Evolutionary conservation across 2,888 invertebrate species (phyloP).

Genomic region (Ophion obscuratus): DNA sequence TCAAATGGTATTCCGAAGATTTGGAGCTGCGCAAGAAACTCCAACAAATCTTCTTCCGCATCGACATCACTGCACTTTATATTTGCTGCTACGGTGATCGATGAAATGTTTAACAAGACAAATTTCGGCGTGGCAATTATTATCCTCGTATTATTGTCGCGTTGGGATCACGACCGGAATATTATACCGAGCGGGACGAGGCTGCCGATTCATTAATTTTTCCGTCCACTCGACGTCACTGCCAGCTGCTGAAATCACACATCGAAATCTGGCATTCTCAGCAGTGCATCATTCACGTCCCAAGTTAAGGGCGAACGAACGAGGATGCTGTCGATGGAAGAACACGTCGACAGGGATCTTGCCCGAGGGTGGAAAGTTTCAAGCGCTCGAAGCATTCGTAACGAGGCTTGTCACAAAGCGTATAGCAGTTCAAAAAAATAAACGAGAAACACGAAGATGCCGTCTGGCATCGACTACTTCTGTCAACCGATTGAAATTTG

Average conservation of each 20-base stretch:
- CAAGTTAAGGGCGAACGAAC: neutral
- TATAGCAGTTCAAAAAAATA: neutral
- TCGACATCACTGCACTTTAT: no score
- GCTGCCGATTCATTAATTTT: slow-evolving; percentile 66
- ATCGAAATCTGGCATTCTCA: slow-evolving; percentile 21
- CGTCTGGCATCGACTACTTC: neutral
- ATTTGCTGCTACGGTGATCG: no score
- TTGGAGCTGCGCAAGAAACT: no score
- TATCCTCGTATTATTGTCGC: slow-evolving; percentile 26
- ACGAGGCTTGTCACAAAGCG: slow-evolving; percentile 69
- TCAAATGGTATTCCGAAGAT: no score
- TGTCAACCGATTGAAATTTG: neutral
- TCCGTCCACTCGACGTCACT: slow-evolving; percentile 47
- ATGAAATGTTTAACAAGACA: neutral
- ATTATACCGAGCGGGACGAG: slow-evolving; percentile 34
- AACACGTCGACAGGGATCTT: slow-evolving; percentile 6
- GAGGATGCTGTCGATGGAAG: slow-evolving; percentile 4
- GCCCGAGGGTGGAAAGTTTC: slow-evolving; percentile 45
- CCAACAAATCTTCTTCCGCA: no score
- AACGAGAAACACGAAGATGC: slow-evolving; percentile 42
- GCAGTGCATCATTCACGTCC: slow-evolving; percentile 2
- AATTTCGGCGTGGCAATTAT: neutral
- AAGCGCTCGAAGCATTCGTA: slow-evolving; percentile 69
- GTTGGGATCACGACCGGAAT: slow-evolving; percentile 8
- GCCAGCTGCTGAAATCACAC: slow-evolving; percentile 39